Evolutionary conservation across 2,797 vertebrate species (phyloP).

Genomic region (Pipistrellus kuhlii): DNA sequence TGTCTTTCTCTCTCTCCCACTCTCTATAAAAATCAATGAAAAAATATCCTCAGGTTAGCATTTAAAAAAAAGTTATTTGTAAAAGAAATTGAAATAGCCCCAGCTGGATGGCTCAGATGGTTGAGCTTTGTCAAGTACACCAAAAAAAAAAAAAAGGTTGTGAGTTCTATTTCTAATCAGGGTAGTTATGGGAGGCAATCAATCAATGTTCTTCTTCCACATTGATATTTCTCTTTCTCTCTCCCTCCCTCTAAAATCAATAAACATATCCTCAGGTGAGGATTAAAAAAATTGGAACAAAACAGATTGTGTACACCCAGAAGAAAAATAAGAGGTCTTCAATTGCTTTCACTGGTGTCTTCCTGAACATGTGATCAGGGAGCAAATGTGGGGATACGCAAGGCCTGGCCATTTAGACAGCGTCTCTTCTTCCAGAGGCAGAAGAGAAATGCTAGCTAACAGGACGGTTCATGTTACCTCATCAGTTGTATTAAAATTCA

Average conservation of each 20-base stretch:
- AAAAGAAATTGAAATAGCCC: background rate
- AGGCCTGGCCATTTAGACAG: background rate
- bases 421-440: constrained; percentile 23
- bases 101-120: background rate
- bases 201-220: background rate
- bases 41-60: too few species aligned
- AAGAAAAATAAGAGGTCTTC: background rate
- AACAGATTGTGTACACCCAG: background rate
- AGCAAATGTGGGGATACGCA: background rate
- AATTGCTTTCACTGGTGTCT: background rate
- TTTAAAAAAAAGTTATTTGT: background rate
- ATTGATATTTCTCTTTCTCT: background rate
- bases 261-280: background rate
- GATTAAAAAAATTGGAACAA: background rate
- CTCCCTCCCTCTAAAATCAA: background rate
- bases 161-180: background rate
- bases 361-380: background rate
- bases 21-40: too few species aligned
- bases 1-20: too few species aligned
- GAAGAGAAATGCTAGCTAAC: constrained; percentile 69
- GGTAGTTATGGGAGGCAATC: background rate
- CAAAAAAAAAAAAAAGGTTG: background rate
- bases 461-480: constrained; percentile 75
- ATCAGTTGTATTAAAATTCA: constrained; percentile 82
- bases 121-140: background rate